phyloP scores from a whole-genome alignment of 2,888 invertebrate species.

The Idaea biselata region DNA sequence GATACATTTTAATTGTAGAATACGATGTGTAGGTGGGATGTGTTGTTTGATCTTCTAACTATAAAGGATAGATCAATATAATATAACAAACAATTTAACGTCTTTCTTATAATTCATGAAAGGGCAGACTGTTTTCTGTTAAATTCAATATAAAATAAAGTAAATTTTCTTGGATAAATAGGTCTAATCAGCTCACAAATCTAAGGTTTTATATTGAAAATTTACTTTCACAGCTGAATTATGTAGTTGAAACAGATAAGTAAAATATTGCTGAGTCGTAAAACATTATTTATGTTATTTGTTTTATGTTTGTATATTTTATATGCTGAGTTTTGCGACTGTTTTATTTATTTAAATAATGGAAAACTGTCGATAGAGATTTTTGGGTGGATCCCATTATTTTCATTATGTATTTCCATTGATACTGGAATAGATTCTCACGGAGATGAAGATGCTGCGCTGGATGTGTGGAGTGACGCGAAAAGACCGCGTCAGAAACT shows the following conservation, averaged over 20 bases:
- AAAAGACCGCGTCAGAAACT: no score
- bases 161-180: background rate
- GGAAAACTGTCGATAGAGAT: background rate
- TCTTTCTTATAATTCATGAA: no score
- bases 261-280: background rate
- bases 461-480: no score
- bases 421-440: no score
- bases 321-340: background rate
- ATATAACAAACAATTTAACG: no score
- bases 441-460: no score
- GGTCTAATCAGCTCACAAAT: background rate
- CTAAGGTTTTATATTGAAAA: background rate
- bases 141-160: background rate
- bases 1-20: no score
- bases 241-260: background rate
- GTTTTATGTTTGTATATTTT: background rate
- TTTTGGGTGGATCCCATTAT: no score
- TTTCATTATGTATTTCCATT: no score
- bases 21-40: no score
- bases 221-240: background rate
- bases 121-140: background rate
- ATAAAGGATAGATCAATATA: no score
- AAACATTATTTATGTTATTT: slow-evolving; percentile 1
- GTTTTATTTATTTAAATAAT: background rate
- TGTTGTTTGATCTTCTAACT: no score